These are phyloP conservation scores for Lycocerus yunnanus DNA, from an alignment of 2,888 invertebrate species.

Conservation along the genomic window DNA sequence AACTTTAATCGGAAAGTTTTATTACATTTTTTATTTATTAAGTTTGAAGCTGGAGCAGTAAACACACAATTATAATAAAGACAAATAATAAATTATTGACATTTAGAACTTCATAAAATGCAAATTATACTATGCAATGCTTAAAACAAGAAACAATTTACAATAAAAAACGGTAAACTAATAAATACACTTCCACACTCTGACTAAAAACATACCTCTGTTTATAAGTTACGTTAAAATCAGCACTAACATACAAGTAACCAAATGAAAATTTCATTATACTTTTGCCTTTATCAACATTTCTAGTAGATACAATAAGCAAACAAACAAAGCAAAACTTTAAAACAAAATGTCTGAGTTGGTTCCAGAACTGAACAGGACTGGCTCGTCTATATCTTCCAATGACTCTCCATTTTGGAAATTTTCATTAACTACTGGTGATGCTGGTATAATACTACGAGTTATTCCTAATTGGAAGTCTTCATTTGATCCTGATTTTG, in stretches of 20 bases:
- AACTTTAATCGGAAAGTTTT: neutral
- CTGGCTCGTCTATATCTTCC: constrained; percentile 46
- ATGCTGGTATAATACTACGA: constrained; percentile 57
- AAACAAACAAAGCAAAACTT: constrained; percentile 18
- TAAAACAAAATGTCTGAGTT: constrained; percentile 55
- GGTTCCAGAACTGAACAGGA: constrained; percentile 51
- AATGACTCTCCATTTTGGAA: constrained; percentile 32
- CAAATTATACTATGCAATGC: neutral
- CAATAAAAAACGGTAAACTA: neutral
- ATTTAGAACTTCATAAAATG: neutral
- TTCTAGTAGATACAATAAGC: neutral
- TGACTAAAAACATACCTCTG: neutral
- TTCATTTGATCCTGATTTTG: constrained; percentile 71
- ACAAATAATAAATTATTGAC: neutral
- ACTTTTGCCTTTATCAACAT: neutral
- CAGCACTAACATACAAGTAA: neutral
- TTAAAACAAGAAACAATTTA: neutral
- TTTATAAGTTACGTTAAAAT: neutral
- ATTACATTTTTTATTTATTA: neutral
- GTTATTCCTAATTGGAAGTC: constrained; percentile 82
- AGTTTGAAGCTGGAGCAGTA: neutral
- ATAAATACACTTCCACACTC: neutral
- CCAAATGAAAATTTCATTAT: neutral
- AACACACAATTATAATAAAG: neutral
- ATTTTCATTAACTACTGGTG: constrained; percentile 30